Evolutionary conservation across 2,888 invertebrate genomes (phyloP), one percentile per base, ranked within the genome.

Genomic region (Abrostola tripartita): DNA sequence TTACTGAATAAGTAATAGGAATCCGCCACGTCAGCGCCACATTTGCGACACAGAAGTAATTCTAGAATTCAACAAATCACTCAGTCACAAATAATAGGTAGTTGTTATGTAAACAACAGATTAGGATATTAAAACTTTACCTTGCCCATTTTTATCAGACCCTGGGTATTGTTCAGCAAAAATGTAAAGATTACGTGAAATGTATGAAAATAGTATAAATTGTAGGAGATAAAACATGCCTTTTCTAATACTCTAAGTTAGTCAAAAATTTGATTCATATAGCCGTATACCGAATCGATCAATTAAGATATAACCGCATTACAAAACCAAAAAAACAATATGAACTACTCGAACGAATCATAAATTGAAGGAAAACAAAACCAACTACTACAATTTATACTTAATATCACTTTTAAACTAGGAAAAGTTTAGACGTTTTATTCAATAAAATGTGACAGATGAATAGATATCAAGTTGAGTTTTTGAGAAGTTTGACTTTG

Each of bases 1-100:
- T 95, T 92, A 78, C 88, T 95, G 56, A 95, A 90, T 73, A 96
- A 82, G 78, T 95, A 94, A 85, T 92, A 87, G 12, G 95, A 92
- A 77, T 95, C 95, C 1, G 95, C 95, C 71, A 96, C 88, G 83
- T 96, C 96, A 74, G 93, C 92, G 14, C 96, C 96, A 83, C 96
- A 96, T 83, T 94, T 91, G 37, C 96, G 95, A 81, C 96, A 96
- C 38, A 96, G 82, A 55, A 96, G 86, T 74, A 94, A 85, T 86
- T 96, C 96, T 95, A 88, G 62, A 92, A 92, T 71, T 68, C 69
- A 70, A 76, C 55, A 61, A 54, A 63, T 12, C 6, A 47, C 52
- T 55, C 36, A 54, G 35, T 37, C 59, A 56, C 50, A 49, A 50
- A 52, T 49, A 8, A 11, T 52, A 44, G 37, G 24, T n/a, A n/a